Evolutionary conservation across 2,113 vertebrate species (phyloP).

Genomic region (Odocoileus virginianus): DNA sequence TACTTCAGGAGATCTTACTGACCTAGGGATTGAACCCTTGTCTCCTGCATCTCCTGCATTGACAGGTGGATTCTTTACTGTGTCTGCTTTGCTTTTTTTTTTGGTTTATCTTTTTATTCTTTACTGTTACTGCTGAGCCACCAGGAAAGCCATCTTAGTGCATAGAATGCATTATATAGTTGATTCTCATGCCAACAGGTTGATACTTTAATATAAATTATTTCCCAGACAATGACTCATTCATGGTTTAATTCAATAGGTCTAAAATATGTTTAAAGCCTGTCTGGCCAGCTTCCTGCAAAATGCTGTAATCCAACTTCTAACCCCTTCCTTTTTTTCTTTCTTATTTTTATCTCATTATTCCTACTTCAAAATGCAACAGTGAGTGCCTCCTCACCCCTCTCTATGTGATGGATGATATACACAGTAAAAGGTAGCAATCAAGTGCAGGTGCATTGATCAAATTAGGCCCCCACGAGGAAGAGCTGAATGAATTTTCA

Average conservation of each 20-base stretch:
- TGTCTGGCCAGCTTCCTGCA: slow-evolving; percentile 40
- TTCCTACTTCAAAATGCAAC: slow-evolving; percentile 16
- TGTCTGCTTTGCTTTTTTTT: not conserved
- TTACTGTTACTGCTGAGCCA: not conserved
- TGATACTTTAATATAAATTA: slow-evolving; percentile 73
- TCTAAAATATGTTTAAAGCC: slow-evolving; percentile 44
- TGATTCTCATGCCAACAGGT: slow-evolving; percentile 66
- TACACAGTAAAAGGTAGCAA: slow-evolving; percentile 23
- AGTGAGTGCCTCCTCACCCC: not conserved
- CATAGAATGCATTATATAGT: slow-evolving; percentile 65
- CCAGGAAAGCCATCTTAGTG: not conserved
- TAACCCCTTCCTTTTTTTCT: not conserved
- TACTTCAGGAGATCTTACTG: not conserved
- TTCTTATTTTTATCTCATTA: slow-evolving; percentile 33
- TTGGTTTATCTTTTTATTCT: not conserved
- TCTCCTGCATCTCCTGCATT: not conserved
- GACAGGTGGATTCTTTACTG: not conserved
- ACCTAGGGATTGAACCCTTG: not conserved
- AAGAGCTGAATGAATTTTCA: not conserved
- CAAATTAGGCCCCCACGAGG: not conserved
- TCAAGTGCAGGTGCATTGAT: slow-evolving; percentile 24
- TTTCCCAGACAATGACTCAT: slow-evolving; percentile 71
- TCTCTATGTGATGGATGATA: not conserved
- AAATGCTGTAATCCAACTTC: slow-evolving; percentile 27
- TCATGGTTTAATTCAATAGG: slow-evolving; percentile 67